phyloP scores from a whole-genome alignment of 2,797 vertebrate species.

The Schizopygopsis pylzovi region DNA sequence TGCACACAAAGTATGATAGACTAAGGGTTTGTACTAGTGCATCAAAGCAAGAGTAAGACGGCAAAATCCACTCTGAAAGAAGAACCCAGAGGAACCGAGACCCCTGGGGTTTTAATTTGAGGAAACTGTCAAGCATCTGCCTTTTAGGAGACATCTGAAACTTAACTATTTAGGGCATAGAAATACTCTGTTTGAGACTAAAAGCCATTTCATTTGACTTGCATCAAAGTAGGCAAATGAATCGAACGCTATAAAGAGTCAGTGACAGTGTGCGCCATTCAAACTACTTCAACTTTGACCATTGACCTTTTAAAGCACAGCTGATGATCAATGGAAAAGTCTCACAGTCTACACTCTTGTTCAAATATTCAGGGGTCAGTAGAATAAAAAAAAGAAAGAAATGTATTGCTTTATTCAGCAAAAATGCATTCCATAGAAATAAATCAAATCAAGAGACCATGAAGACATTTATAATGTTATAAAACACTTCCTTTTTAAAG shows the following conservation, averaged over 20 bases:
- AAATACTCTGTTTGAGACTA: background rate
- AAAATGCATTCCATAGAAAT: background rate
- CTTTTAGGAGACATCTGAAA: background rate
- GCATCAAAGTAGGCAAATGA: background rate
- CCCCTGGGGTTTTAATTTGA: conserved; percentile 11
- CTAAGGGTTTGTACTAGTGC: background rate
- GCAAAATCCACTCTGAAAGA: background rate
- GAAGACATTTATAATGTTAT: background rate
- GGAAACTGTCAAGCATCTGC: background rate
- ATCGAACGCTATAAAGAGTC: background rate
- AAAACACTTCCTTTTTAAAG: background rate
- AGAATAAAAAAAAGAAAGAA: background rate
- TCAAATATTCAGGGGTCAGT: too few species aligned
- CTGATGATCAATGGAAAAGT: background rate
- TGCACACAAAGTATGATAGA: background rate
- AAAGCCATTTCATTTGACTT: background rate
- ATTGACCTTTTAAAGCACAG: background rate
- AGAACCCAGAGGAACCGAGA: background rate
- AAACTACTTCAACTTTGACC: background rate
- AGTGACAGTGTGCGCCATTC: background rate
- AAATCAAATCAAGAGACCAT: background rate
- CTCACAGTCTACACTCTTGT: background rate
- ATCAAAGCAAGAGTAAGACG: conserved; percentile 1
- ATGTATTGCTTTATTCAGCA: background rate
- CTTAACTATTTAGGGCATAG: too few species aligned